A percentile compares a stretch with the other conserved stretches of the same genome.
phyloP scores from a whole-genome alignment of 2,113 vertebrate genomes.

The Sceloporus undulatus region DNA sequence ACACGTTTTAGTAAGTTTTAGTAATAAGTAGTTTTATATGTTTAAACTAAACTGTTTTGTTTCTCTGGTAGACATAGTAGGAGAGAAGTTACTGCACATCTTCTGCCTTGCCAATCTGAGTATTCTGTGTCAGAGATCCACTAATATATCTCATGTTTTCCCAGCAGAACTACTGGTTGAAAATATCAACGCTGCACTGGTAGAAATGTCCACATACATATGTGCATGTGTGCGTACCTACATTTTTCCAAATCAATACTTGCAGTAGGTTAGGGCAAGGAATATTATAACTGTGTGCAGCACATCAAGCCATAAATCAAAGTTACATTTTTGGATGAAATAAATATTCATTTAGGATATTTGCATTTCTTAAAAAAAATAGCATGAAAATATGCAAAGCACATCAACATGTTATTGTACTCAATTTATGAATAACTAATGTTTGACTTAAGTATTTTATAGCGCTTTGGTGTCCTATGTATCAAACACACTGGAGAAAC shows the following conservation, averaged over 20 bases:
- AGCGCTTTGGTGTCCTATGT: too few relatives aligned
- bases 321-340: background rate
- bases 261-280: background rate
- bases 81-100: too few relatives aligned
- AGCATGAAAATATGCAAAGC: background rate
- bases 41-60: too few relatives aligned
- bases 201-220: background rate
- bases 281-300: background rate
- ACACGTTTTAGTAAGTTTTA: too few relatives aligned
- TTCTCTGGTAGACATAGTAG: too few relatives aligned
- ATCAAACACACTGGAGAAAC: background rate
- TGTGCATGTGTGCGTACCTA: too few relatives aligned
- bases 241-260: background rate
- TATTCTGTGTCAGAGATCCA: too few relatives aligned
- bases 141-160: too few relatives aligned
- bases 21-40: too few relatives aligned
- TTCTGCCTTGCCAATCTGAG: too few relatives aligned
- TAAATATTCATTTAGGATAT: background rate
- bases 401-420: background rate
- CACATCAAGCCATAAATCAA: background rate
- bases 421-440: background rate
- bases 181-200: background rate
- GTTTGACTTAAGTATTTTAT: background rate
- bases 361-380: background rate
- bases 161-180: too few relatives aligned